A percentile compares a stretch with the other conserved stretches of the same genome.
Evolutionary conservation across 2,797 vertebrate species (phyloP).

Genomic region (Sebastes ruberrimus): DNA sequence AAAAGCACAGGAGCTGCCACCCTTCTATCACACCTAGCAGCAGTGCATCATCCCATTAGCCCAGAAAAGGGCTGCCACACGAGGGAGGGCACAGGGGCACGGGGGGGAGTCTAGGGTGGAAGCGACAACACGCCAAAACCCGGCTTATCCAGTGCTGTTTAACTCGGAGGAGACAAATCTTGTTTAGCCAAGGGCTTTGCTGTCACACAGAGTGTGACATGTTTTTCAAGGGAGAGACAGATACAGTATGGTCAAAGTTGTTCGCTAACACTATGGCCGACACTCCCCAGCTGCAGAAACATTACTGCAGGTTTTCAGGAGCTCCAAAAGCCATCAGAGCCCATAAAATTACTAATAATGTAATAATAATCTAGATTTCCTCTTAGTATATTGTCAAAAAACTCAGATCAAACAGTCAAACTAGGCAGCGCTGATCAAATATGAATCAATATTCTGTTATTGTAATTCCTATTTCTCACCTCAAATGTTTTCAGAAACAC

Average conservation of each 20-base stretch:
- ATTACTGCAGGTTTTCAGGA: background rate
- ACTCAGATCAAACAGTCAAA: too few species aligned
- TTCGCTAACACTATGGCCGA: conserved; percentile 10
- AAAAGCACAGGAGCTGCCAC: conserved; percentile 59
- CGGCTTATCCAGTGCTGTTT: conserved; percentile 56
- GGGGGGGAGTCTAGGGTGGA: conserved; percentile 31
- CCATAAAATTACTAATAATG: background rate
- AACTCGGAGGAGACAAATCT: conserved; percentile 56
- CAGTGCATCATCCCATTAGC: conserved; percentile 79
- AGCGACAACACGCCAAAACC: conserved; percentile 53
- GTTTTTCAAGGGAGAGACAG: conserved; percentile 21
- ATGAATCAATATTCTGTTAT: too few species aligned
- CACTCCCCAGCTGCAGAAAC: background rate
- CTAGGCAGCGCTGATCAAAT: too few species aligned
- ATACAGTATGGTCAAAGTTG: conserved; percentile 24
- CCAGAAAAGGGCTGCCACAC: conserved; percentile 48
- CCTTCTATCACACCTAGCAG: conserved; percentile 61
- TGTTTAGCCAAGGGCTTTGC: conserved; percentile 53
- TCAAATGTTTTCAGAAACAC: too few species aligned
- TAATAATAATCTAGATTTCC: background rate
- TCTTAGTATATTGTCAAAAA: too few species aligned
- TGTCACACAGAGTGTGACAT: conserved; percentile 41
- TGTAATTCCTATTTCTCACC: too few species aligned
- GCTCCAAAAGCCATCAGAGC: background rate
- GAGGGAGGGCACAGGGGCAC: conserved; percentile 37